Conservation (phyloP, 2,797 vertebrate species). For the Melanotaenia trifasciata region DNA sequence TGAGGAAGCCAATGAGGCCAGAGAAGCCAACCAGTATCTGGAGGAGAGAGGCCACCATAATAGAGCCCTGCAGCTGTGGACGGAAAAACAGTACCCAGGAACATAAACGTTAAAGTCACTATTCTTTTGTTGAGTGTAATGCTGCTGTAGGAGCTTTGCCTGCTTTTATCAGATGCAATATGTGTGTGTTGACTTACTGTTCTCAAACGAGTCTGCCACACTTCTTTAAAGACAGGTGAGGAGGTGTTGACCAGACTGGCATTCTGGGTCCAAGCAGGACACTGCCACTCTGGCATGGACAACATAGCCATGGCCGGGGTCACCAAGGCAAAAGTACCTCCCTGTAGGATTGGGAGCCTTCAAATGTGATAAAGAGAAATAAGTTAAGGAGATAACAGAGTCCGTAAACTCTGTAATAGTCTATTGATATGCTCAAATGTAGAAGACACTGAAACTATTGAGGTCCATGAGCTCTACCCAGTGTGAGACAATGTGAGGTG, state of each 20-base stretch:
- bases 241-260: slow-evolving; percentile 87
- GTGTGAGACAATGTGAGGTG: background rate
- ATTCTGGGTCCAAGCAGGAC: slow-evolving; percentile 91
- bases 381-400: no score
- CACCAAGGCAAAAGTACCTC: slow-evolving; percentile 90
- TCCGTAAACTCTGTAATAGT: no score
- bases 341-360: slow-evolving; percentile 95
- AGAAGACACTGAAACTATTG: background rate
- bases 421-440: background rate
- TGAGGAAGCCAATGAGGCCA: slow-evolving; percentile 91
- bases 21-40: slow-evolving; percentile 93
- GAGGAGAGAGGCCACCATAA: slow-evolving; percentile 93
- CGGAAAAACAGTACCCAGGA: slow-evolving; percentile 13
- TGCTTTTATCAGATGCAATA: background rate
- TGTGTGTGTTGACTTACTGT: slow-evolving; percentile 78
- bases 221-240: slow-evolving; percentile 86
- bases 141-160: background rate
- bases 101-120: slow-evolving; percentile 1
- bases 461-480: background rate
- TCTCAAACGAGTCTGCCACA: slow-evolving; percentile 92
- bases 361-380: background rate
- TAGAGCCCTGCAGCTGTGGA: slow-evolving; percentile 91
- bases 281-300: slow-evolving; percentile 88
- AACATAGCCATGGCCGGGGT: slow-evolving; percentile 90
- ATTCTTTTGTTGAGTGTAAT: slow-evolving; percentile 5